Percentiles rank a stretch among this genome's conserved stretches.
Evolutionary conservation across 2,113 vertebrate species (phyloP).

Genomic region (Alethe diademata): DNA sequence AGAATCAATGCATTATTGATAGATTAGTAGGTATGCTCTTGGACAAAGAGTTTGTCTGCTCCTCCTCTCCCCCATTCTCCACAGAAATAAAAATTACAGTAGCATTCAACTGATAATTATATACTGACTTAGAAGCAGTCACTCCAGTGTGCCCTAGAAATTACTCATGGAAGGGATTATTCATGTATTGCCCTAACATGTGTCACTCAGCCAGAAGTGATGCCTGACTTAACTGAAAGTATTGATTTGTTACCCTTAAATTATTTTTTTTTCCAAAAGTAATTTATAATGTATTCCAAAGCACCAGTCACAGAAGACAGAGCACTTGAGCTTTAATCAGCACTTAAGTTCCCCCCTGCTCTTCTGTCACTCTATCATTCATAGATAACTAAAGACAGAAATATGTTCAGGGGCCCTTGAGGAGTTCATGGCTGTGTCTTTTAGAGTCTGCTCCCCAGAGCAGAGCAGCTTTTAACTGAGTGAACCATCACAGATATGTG

Average conservation of each 20-base stretch:
- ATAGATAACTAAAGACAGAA: not conserved
- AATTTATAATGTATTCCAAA: not conserved
- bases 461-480: not conserved
- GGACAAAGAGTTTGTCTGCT: not conserved
- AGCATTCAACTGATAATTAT: not conserved
- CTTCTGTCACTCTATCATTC: not conserved
- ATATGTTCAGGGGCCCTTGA: not conserved
- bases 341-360: not conserved
- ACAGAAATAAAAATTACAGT: not conserved
- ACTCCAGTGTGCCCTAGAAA: not conserved
- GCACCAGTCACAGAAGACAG: not conserved
- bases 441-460: not conserved
- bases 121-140: not conserved
- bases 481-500: not conserved
- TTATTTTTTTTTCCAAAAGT: not conserved
- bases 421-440: not conserved
- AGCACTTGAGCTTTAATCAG: not conserved
- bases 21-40: not conserved
- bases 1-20: not conserved
- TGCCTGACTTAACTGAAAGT: conserved; percentile 3
- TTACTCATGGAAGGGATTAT: not conserved
- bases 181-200: not conserved
- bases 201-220: conserved; percentile 11
- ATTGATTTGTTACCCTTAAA: conserved; percentile 5
- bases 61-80: not conserved